Base-by-base conservation (phyloP, 2,797 vertebrate genomes). In the Acanthurus tractus region DNA sequence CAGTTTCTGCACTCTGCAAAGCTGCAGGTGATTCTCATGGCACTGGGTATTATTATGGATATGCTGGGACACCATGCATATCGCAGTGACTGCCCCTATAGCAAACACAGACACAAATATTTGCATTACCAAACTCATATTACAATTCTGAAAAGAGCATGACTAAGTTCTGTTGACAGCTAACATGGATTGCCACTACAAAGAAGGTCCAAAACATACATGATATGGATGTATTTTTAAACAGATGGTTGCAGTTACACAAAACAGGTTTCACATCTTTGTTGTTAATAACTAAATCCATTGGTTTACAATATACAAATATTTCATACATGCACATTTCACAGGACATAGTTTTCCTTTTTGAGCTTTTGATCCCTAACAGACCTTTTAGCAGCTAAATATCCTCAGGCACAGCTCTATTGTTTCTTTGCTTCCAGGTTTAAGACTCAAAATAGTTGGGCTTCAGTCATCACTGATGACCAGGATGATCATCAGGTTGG, bases 11-110 rank as follows among this genome's bases (percentile, higher is more conserved):
- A 96, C 95, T 76, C 96, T 90, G 48, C 94, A 92, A 78, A 97
- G 95, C 95, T 96, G 95, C 93, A 96, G 96, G 94, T 96, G 94
- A 94, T 96, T 97, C 89, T 96, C 92, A 68, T 95, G 95, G 92
- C 88, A 91, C 83, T 88, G 91, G 90, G 92, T 75, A 25, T 94
- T 94, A 91, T 95, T 89, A 85, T 94, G 87, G 88, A 95, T 94
- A 75, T 84, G 92, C 84, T 93, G 92, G 89, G 91, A 91, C 79
- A 94, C 90, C 76, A 90, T 86, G 4, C 88, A 89, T 65, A 93
- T 15, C 6, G 80, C 90, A 74, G 88, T 87, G 50, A 76, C 73
- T 0, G 87, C 92, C 74, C 86, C 90, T 93, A 62, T 1, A 88
- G 65, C 44, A 79, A 38, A 74, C 29, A 73, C 22, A 85, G 49